Conservation (phyloP, 2,797 vertebrate species). For the Threskiornis aethiopicus region DNA sequence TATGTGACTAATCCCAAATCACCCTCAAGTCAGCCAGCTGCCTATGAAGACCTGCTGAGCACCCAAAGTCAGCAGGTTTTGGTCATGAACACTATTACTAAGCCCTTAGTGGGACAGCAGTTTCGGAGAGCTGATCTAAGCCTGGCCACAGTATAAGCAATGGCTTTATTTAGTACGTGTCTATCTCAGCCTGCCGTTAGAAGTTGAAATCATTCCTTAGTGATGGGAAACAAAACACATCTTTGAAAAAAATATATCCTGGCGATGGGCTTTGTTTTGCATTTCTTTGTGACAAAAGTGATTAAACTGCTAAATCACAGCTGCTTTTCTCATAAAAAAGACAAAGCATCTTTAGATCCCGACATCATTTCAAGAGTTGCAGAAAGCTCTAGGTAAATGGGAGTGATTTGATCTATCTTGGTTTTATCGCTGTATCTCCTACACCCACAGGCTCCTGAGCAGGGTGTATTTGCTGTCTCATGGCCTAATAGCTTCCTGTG, state of each 20-base stretch:
- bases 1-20: neutral
- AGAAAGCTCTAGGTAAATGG: conserved; percentile 55
- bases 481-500: conserved; percentile 64
- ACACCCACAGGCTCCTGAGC: conserved; percentile 49
- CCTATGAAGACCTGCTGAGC: neutral
- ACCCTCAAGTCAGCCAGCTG: neutral
- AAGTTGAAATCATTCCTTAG: neutral
- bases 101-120: neutral
- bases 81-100: neutral
- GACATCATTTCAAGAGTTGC: conserved; percentile 46
- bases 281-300: conserved; percentile 52
- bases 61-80: neutral
- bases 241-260: neutral
- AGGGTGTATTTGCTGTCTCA: conserved; percentile 68
- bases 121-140: neutral
- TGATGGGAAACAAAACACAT: neutral
- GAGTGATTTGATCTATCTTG: conserved; percentile 65
- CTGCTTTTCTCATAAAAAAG: conserved; percentile 53
- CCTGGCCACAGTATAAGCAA: neutral
- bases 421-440: conserved; percentile 44
- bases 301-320: conserved; percentile 67
- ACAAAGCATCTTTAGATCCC: conserved; percentile 60
- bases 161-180: neutral
- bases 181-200: neutral
- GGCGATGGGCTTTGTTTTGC: conserved; percentile 50